Base-by-base conservation (phyloP, 2,113 vertebrate species). In the Corythoichthys intestinalis region DNA sequence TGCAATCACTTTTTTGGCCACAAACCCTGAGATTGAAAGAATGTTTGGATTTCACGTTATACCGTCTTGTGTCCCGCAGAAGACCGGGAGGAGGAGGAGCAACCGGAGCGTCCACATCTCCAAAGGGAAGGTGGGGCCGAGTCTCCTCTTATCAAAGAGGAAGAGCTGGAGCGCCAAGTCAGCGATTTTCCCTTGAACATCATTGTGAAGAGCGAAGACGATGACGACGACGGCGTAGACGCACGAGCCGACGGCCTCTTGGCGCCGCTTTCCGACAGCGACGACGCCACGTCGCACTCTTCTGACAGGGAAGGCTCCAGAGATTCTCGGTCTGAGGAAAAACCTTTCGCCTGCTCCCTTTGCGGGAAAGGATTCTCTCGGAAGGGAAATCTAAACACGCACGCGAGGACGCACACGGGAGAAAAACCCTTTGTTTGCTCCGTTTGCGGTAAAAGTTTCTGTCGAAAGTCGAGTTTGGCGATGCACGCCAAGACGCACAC, bases 361-460 rank as follows among this genome's bases (percentile, higher is more conserved):
- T 28, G 60, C 41, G 38, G 38, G 15, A 63, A 63, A 41, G n/a
- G 39, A 0, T 63, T 41, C 38, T 44, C 37, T 2, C 37, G 46
- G 41, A 63, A 63, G 41, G 37, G 60, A 41, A 39, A 11, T 10
- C 17, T 63, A 39, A 41, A 28, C 13, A 8, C 9, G 1, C 60
- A 63, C 60, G 41, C n/a, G 6, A 8, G 37, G 8, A 63, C 35
- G 38, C 60, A 63, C 39, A 41, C 37, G 13, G 60, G 60, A 46
- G 60, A 63, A 10, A 63, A 63, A 63, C 37, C 60, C 4, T 63
- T 63, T 8, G 4, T 38, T 17, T 63, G 60, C 60, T 10, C 38
- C 35, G n/a, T 44, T 17, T 63, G 60, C 37, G 60, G 17, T 28
- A 63, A 63, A 63, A 0, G 60, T 28, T 63, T 63, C 60, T 20